These are phyloP conservation scores for Adelphocoris suturalis DNA, from an alignment of 2,888 invertebrate genomes.

Conservation along the genomic window DNA sequence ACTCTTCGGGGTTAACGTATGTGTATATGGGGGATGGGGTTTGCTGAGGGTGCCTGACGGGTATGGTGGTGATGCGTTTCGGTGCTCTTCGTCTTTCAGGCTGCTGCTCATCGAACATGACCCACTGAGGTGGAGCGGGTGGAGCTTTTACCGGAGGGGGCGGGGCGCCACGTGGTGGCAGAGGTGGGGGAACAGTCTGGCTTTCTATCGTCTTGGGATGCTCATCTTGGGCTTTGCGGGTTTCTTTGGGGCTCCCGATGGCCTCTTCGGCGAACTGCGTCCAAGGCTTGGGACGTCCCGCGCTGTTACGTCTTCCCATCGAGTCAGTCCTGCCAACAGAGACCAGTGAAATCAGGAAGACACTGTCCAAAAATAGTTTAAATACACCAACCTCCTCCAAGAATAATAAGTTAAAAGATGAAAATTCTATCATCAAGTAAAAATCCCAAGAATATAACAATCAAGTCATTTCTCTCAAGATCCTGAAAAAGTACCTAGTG, in stretches of 20 bases:
- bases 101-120: conserved; percentile 92
- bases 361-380: conserved; percentile 25
- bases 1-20: conserved; percentile 92
- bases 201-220: conserved; percentile 29
- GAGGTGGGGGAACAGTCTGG: conserved; percentile 33
- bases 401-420: no score
- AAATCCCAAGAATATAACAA: no score
- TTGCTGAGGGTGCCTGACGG: conserved; percentile 77
- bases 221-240: conserved; percentile 37
- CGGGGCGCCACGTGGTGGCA: conserved; percentile 56
- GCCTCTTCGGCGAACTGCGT: conserved; percentile 74
- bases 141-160: conserved; percentile 69
- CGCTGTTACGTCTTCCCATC: conserved; percentile 73
- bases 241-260: conserved; percentile 71
- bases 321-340: conserved; percentile 74
- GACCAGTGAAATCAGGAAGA: conserved; percentile 62
- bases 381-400: neutral
- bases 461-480: no score
- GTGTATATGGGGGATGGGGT: conserved; percentile 82
- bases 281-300: conserved; percentile 73
- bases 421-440: no score
- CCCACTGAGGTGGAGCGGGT: conserved; percentile 81
- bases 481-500: no score
- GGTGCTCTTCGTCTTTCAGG: conserved; percentile 90
- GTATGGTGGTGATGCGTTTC: conserved; percentile 90